These are phyloP conservation scores for Aplodontia rufa DNA, from an alignment of 2,113 vertebrate species.

Conservation along the genomic window DNA sequence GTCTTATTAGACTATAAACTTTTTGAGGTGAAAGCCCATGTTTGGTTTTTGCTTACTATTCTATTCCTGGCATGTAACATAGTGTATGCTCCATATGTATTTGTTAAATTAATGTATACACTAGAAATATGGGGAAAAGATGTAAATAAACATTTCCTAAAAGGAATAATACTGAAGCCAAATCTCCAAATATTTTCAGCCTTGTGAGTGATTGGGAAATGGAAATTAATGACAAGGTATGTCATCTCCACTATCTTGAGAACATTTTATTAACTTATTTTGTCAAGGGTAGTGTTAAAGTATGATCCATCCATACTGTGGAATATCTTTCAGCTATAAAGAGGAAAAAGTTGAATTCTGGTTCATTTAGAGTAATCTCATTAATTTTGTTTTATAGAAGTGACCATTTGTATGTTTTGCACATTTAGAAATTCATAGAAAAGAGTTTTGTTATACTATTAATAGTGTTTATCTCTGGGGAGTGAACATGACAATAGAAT, in stretches of 20 bases:
- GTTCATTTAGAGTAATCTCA: background rate
- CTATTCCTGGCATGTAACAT: background rate
- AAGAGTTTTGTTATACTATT: background rate
- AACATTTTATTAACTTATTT: background rate
- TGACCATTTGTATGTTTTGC: background rate
- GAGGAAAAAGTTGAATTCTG: background rate
- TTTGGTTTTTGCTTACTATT: background rate
- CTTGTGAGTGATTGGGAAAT: background rate
- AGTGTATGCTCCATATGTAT: background rate
- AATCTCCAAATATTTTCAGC: background rate
- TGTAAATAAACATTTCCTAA: background rate
- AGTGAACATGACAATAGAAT: background rate
- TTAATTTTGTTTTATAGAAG: constrained; percentile 23
- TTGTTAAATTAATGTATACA: constrained; percentile 23
- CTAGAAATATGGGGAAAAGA: background rate
- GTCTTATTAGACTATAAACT: background rate
- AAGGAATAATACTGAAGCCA: constrained; percentile 8
- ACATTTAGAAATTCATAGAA: background rate
- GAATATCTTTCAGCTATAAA: constrained; percentile 9
- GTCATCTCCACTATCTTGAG: background rate
- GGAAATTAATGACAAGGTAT: background rate
- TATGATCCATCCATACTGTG: background rate
- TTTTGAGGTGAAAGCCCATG: background rate
- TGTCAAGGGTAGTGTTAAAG: background rate
- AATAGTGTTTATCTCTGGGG: background rate